These are phyloP conservation scores for Drosophila testacea DNA, from an alignment of 2,888 invertebrate genomes.

Conservation along the genomic window DNA sequence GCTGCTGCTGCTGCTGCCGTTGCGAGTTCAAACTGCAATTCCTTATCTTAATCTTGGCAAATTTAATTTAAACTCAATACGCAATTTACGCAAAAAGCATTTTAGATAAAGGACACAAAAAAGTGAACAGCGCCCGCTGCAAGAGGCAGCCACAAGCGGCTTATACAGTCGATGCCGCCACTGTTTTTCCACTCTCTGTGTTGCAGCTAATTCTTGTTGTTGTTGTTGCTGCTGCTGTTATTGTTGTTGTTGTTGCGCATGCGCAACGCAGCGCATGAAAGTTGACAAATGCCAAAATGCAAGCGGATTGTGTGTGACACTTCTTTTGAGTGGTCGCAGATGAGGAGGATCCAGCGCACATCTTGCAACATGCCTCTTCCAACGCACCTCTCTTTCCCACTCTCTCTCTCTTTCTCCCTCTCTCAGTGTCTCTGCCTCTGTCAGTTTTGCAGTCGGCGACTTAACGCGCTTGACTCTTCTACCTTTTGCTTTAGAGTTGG, in stretches of 20 bases:
- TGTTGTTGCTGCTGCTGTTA: conserved; percentile 3
- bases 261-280: conserved; percentile 73
- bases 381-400: neutral
- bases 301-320: conserved; percentile 79
- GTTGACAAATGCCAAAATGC: conserved; percentile 82
- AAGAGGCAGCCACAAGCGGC: conserved; percentile 55
- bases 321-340: conserved; percentile 59
- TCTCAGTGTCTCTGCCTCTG: neutral
- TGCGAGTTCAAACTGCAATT: conserved; percentile 62
- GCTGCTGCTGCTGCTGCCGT: conserved; percentile 8
- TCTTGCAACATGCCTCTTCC: conserved; percentile 7
- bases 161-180: conserved; percentile 66
- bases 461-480: conserved; percentile 12
- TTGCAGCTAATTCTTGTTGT: conserved; percentile 11
- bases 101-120: conserved; percentile 79
- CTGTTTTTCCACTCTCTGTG: conserved; percentile 37
- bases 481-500: neutral
- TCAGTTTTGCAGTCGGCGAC: conserved; percentile 7
- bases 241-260: conserved; percentile 59
- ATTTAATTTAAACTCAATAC: conserved; percentile 82
- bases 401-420: neutral
- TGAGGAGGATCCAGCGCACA: conserved; percentile 17
- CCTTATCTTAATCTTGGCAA: conserved; percentile 82
- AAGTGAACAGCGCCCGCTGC: conserved; percentile 51
- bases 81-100: conserved; percentile 82